Evolutionary conservation across 2,113 vertebrate genomes (phyloP).

Genomic region (Carettochelys insculpta): DNA sequence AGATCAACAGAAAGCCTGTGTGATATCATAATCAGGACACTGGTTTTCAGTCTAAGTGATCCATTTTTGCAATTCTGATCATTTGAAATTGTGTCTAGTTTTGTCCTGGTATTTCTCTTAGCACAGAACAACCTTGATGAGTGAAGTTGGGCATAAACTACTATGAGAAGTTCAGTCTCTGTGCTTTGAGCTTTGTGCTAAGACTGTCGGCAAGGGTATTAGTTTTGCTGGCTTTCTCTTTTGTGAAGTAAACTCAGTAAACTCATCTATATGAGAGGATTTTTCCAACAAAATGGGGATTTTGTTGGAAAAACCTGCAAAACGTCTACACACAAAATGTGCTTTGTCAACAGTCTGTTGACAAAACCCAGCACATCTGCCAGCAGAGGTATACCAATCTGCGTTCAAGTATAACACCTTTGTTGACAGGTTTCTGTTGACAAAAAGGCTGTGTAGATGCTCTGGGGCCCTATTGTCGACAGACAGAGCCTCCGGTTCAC

Average conservation of each 20-base stretch:
- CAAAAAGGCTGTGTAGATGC: too few relatives aligned
- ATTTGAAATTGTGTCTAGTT: neutral
- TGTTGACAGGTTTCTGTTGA: too few relatives aligned
- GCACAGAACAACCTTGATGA: neutral
- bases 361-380: too few relatives aligned
- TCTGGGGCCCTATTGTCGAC: too few relatives aligned
- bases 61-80: neutral
- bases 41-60: neutral
- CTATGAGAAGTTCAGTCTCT: neutral
- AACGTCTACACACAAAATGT: too few relatives aligned
- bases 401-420: too few relatives aligned
- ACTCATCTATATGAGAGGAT: too few relatives aligned
- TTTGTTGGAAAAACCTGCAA: too few relatives aligned
- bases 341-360: too few relatives aligned
- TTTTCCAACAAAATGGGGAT: too few relatives aligned
- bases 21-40: neutral
- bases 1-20: neutral
- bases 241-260: neutral
- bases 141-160: neutral
- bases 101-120: neutral
- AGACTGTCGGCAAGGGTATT: neutral
- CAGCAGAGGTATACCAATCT: too few relatives aligned
- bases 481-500: too few relatives aligned
- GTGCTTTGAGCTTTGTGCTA: neutral
- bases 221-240: neutral